Base-by-base conservation (phyloP, 2,888 invertebrate species). In the Embidobia sp. region DNA sequence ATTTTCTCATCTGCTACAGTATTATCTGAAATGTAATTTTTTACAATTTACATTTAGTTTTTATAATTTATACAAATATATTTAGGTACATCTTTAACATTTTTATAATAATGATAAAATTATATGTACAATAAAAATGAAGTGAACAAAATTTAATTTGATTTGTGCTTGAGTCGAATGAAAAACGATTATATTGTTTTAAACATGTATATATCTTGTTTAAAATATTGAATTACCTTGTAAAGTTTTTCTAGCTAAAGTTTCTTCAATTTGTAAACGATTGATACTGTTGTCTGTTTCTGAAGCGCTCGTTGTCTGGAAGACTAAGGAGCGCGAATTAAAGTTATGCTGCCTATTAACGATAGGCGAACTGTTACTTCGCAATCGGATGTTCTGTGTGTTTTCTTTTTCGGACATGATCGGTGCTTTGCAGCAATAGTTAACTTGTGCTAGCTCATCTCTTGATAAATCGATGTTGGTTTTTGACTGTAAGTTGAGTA, bases 401-500 rank as follows among this genome's bases (percentile, higher is more conserved):
- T 69, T 49, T 2, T 22, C 29, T 40, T 73, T 72, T 37, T 67
- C 64, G 0, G 80, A 77, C 15, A 86, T 82, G 7, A 89, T 81
- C 0, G 89, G 89, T 0, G 86, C 83, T 19, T 82, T 80, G 73
- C 87, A 87, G 57, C 87, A 88, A 61, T 86, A 87, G 22, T 15
- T 49, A 1, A 63, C 55, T n/a, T 49, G 48, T n/a, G 13, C 48
- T 3, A 53, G 8, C 6, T 18, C 7, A 6, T 74, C 66, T 6
- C 59, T 27, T 3, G 44, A 13, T 1, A 44, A 19, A 48, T 57
- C 44, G 6, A 78, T 42, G 2, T 72, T 64, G 1, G 61, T 64
- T 1, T 78, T 63, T 0, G 76, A 63, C 3, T 55, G 73, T 5
- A 79, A 33, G 10, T 81, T 80, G 4, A 81, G 31, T 1, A 77